Evolutionary conservation across 1,140 invertebrate genomes (phyloP).

Genomic region (Periplaneta americana): DNA sequence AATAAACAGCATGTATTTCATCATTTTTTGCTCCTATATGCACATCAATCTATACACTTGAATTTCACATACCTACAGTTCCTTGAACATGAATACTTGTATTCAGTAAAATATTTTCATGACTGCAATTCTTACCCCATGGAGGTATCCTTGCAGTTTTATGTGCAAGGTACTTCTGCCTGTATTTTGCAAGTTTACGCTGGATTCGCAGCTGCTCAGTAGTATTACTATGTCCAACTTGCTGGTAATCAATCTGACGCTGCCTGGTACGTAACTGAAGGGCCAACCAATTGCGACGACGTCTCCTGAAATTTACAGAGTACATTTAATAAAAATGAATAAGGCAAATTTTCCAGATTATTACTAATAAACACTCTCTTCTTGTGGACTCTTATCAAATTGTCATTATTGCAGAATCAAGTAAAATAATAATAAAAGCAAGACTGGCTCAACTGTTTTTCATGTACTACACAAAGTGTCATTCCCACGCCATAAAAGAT

Average conservation of each 20-base stretch:
- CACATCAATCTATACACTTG: too few relatives aligned
- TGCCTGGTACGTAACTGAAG: constrained; percentile 76
- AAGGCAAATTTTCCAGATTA: not conserved
- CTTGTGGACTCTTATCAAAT: too few relatives aligned
- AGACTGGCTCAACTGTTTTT: too few relatives aligned
- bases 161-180: constrained; percentile 64
- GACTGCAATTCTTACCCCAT: constrained; percentile 61
- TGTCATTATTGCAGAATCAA: too few relatives aligned
- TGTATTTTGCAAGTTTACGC: constrained; percentile 69
- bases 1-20: too few relatives aligned
- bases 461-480: too few relatives aligned
- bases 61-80: too few relatives aligned
- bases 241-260: constrained; percentile 48
- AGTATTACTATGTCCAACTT: constrained; percentile 27
- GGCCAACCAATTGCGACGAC: constrained; percentile 84
- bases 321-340: not conserved
- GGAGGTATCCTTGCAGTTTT: constrained; percentile 71
- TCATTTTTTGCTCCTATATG: too few relatives aligned
- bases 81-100: too few relatives aligned
- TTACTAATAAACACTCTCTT: not conserved
- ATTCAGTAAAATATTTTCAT: not conserved
- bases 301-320: constrained; percentile 32
- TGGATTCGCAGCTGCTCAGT: constrained; percentile 59
- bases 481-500: too few relatives aligned
- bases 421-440: too few relatives aligned